Evolutionary conservation across 2,797 vertebrate genomes (phyloP), one percentile per base, ranked within the genome.

Genomic region (Tadarida brasiliensis): DNA sequence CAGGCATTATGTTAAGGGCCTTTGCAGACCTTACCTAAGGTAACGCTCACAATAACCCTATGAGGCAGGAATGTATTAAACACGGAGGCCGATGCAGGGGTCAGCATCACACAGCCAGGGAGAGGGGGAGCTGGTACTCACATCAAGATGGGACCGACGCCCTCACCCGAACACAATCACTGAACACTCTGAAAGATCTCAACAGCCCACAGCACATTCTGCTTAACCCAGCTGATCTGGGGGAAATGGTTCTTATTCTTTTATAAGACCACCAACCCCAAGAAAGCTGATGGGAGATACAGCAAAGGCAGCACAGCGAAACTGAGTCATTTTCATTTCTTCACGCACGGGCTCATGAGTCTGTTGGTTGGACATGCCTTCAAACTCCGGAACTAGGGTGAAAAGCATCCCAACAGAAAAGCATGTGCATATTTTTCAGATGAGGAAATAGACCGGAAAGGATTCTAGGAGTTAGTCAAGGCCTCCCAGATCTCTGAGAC

Each of bases 281-380:
- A 44, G 83, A 59, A 63, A 70, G 59, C 47, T 6, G 7, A 9
- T 24, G 0, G 14, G 51, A 47, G 30, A 28, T 20, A 2, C 30
- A 17, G 11, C 4, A 11, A 76, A 67, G 19, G 20, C 11, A 59
- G 10, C 15, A 24, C 7, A 0, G 3, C 20, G 71, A 76, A 7
- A 68, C 4, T 0, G 5, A 14, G 11, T 57, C 49, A 0, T 26
- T 77, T 61, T 33, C 22, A 22, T n/a, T 68, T 89, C 76, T 61
- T 5, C 0, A 89, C 0, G 0, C 2, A 10, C 11, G 3, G 39
- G 3, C 19, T 65, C 67, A 1, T 12, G 22, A 26, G 39, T 28
- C 19, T 70, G 12, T 4, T 24, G 24, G 15, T 10, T 11, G 26
- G 47, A 33, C 16, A 3, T 5, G 47, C 56, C 90, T 28, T 26